Evolutionary conservation across 2,113 vertebrate genomes (phyloP), one percentile per base, ranked within the genome.

Genomic region (Puma concolor): DNA sequence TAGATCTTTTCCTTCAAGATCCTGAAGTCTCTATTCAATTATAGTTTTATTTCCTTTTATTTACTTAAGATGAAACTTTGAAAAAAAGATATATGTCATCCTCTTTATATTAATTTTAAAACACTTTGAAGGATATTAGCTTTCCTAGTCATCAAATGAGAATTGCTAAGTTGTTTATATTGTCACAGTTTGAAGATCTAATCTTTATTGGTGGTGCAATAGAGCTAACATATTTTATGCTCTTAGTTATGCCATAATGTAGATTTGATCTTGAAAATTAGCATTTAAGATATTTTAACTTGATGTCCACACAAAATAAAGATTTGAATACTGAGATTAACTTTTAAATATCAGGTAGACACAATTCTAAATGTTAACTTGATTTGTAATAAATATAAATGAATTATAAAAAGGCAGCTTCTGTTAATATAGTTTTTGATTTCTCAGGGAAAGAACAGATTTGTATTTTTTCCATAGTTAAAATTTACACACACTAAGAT

Each of bases 1-100:
- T 94, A 82, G 63, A 31, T 2, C 2, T 71, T 96, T 96, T 94
- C n/a, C 29, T 88, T 57, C 90, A 77, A 96, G 31, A 95, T 79
- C n/a, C 82, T 77, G 7, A 74, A 69, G 4, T 80, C 38, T 74
- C 21, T 50, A 50, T 90, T 87, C 31, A 95, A 27, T 72, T 77
- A 36, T 50, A 83, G 27, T 54, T 79, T 91, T 94, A 76, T 91
- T 76, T 95, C 14, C 10, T 81, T 93, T 41, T 82, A 86, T 57
- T 84, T 80, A 44, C 71, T 94, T 87, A 94, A 82, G 8, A 50
- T 79, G 57, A 76, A 38, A 77, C 52, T 83, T 86, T 88, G 52
- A 69, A 90, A 38, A 72, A 50, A 77, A 93, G 27, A 71, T 50
- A 84, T 21, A 71, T 38, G 2, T 23, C 19, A 2, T 77, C 38